Base-by-base conservation (phyloP, 2,888 invertebrate species). In the Platycnemis pennipes region DNA sequence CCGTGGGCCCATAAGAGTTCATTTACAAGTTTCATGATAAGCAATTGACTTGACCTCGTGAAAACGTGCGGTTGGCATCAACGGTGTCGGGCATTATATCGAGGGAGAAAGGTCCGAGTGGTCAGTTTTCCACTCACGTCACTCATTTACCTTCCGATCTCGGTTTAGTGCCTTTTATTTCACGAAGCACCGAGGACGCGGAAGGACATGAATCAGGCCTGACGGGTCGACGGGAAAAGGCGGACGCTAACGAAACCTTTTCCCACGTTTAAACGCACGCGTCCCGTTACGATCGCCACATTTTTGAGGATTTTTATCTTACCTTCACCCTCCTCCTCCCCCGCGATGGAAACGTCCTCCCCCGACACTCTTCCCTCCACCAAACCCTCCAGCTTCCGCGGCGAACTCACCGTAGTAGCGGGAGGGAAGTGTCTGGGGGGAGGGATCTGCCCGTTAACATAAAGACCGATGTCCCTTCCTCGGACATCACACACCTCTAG, bases 1-100 rank as follows among this genome's bases (percentile, higher is more conserved):
- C n/a, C n/a, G n/a, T n/a, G n/a, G n/a, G n/a, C n/a, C n/a, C n/a
- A n/a, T n/a, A n/a, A n/a, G n/a, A n/a, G n/a, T n/a, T n/a, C n/a
- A n/a, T n/a, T n/a, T n/a, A n/a, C n/a, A n/a, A n/a, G n/a, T n/a
- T n/a, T n/a, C n/a, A n/a, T n/a, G 77, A 31, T 2, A 13, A 37
- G 2, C 31, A 11, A 77, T 94, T 94, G 88, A 94, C 69, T 22
- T n/a, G 53, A 77, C 94, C 53, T 94, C 56, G 37, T 37, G 46
- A 45, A 94, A 88, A 88, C 31, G 53, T 91, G 44, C 26, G 63
- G 44, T 19, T n/a, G 44, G 88, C 49, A 94, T 44, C n/a, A 94
- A 87, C 22, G 69, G 26, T 46, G 49, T 26, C 42, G 46, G 44
- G 46, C 88, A 94, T 77, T 77, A 77, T 37, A 16, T 11, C 37